phyloP scores from a whole-genome alignment of 64 coral and sea anemone species.

The Acropora yongei region DNA sequence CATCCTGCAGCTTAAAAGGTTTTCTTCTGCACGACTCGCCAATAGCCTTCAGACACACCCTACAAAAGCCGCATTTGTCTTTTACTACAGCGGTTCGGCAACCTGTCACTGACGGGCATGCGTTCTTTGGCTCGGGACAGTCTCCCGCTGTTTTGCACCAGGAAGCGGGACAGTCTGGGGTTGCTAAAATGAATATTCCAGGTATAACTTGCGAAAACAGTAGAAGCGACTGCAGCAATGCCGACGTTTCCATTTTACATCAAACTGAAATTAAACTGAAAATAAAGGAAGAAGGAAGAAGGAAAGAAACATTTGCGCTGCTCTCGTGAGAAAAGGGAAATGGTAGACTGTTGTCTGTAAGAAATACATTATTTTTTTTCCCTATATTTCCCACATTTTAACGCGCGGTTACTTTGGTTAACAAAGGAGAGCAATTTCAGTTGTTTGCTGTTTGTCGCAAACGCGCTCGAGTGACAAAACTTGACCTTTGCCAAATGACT shows the following conservation, averaged over 20 bases:
- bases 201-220: too few relatives aligned
- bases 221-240: not conserved
- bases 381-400: too few relatives aligned
- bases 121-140: conserved; percentile 26
- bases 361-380: too few relatives aligned
- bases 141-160: conserved; percentile 19
- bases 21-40: conserved; percentile 71
- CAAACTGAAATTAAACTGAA: not conserved
- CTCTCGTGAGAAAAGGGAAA: too few relatives aligned
- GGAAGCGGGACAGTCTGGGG: not conserved
- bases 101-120: conserved; percentile 50
- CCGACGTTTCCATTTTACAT: not conserved
- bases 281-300: too few relatives aligned
- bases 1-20: conserved; percentile 14
- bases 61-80: conserved; percentile 82
- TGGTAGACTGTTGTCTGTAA: too few relatives aligned
- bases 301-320: too few relatives aligned
- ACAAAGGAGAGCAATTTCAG: too few relatives aligned
- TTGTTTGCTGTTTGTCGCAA: too few relatives aligned
- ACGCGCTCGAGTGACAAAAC: too few relatives aligned
- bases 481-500: too few relatives aligned
- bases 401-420: too few relatives aligned
- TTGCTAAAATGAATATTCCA: not conserved
- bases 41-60: conserved; percentile 70
- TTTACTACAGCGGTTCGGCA: conserved; percentile 74